Evolutionary conservation across 2,888 invertebrate species (phyloP), one percentile per base, ranked within the genome.

Genomic region (Drosophila silvestris): DNA sequence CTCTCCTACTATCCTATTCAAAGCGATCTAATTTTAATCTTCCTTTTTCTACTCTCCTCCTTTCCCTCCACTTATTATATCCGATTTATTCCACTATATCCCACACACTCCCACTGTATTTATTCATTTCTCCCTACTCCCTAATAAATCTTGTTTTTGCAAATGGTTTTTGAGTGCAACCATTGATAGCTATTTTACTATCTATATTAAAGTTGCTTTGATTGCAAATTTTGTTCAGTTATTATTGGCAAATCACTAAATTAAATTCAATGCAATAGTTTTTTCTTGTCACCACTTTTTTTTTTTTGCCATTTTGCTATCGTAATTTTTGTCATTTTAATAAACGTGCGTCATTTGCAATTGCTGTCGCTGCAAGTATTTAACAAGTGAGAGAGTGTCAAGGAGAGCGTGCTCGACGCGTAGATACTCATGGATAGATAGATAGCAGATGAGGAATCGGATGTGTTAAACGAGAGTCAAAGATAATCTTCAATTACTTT

Each of bases 261-360:
- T 41, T 28, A 32, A 33, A 39, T 51, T 32, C n/a, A 61, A 39
- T 12, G 14, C 30, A 26, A 16, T 22, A 1, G 7, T 41, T 32
- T 26, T 35, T 30, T n/a, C 5, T 0, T 41, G 14, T 12, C 26
- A 1, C 26, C 26, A 26, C 26, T 26, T 26, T 22, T 26, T 12
- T n/a, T 51, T 28, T 12, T 19, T 41, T 19, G 35, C 16, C 33
- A 16, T 37, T 59, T 22, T 16, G 14, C 16, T 39, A 22, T 50
- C 16, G 19, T 53, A 44, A 44, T 70, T n/a, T 57, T 56, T 60
- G 39, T 52, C 41, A 54, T 74, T 74, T 58, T 79, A 72, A 83
- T 74, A 70, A 69, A 70, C 63, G 66, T 26, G 60, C 80, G 67
- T 69, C 73, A 72, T 73, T 82, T 84, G 57, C 65, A 79, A 74